Base-by-base conservation (phyloP, 2,888 invertebrate genomes). In the Electrophaes corylata region DNA sequence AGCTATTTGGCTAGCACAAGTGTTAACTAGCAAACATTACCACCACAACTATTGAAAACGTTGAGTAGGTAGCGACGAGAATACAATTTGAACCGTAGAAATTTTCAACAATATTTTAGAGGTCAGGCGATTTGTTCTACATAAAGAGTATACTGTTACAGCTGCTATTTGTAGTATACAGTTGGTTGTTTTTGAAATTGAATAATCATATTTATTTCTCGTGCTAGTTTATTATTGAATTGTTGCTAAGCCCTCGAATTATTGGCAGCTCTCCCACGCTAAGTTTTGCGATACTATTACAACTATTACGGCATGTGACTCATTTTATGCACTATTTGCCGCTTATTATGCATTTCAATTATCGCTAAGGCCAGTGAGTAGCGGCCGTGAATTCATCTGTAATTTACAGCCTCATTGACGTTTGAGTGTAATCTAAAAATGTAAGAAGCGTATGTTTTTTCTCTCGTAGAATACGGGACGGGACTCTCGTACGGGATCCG, bases 281-380 rank as follows among this genome's bases (percentile, higher is more conserved):
- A 35, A 51, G 11, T 29, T 33, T 52, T 49, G 16, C 54, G 39
- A 33, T 60, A 31, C 19, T 33, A 33, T 44, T 46, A 29, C 44
- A 39, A 20, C 44, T 56, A 49, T 49, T 14, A 55, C 26, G 16
- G 19, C 12, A 1, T 6, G 6, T 51, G 57, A 60, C 14, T 58
- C 52, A 37, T 35, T 18, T 16, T 43, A 53, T 55, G 55, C 64
- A 67, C 40, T 48, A 57, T 40, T 45, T 54, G 41, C 10, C 16
- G 16, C 16, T 57, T 52, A 68, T 67, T 64, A 64, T 67, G 60
- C 14, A 70, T 63, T 71, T 70, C 70, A 72, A 73, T 73, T 69
- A 69, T 59, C 50, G n/a, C n/a, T 60, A 75, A 77, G 75, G 76
- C 54, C 68, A 49, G 35, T 71, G 70, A 71, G 57, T 68, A 70